Evolutionary conservation across 2,888 invertebrate genomes (phyloP).

Genomic region (Helleia helle): DNA sequence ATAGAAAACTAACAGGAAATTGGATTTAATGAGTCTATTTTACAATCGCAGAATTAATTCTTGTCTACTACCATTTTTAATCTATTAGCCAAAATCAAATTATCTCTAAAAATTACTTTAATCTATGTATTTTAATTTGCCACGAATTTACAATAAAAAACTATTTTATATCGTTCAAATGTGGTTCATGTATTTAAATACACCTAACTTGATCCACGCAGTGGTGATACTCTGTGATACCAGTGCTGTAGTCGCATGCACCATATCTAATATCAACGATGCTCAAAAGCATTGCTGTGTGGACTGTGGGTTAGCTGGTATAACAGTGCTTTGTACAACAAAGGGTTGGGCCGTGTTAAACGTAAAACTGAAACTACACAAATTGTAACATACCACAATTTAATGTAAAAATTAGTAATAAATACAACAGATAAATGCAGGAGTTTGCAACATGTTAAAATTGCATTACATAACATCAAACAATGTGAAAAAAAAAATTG

Average conservation of each 20-base stretch:
- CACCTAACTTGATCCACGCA: too few species aligned
- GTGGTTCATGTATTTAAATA: too few species aligned
- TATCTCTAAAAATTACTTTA: too few species aligned
- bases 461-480: conserved; percentile 75
- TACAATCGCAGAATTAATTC: too few species aligned
- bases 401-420: conserved; percentile 83
- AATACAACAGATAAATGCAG: conserved; percentile 80
- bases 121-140: too few species aligned
- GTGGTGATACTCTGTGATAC: too few species aligned
- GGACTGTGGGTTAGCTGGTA: conserved; percentile 14
- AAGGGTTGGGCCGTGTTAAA: conserved; percentile 50
- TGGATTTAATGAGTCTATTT: too few species aligned
- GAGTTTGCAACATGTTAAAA: conserved; percentile 75
- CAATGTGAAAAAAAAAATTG: conserved; percentile 72
- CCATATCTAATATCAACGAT: neutral
- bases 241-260: conserved; percentile 2
- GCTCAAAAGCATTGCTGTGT: conserved; percentile 1
- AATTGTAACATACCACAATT: conserved; percentile 80
- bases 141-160: too few species aligned
- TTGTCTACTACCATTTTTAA: too few species aligned
- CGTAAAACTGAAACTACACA: conserved; percentile 70
- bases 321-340: conserved; percentile 28
- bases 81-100: too few species aligned
- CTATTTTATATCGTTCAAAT: too few species aligned
- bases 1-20: too few species aligned